Evolutionary conservation across 1,140 invertebrate genomes (phyloP), one percentile per base, ranked within the genome.

Genomic region (Lordiphosa clarofinis): DNA sequence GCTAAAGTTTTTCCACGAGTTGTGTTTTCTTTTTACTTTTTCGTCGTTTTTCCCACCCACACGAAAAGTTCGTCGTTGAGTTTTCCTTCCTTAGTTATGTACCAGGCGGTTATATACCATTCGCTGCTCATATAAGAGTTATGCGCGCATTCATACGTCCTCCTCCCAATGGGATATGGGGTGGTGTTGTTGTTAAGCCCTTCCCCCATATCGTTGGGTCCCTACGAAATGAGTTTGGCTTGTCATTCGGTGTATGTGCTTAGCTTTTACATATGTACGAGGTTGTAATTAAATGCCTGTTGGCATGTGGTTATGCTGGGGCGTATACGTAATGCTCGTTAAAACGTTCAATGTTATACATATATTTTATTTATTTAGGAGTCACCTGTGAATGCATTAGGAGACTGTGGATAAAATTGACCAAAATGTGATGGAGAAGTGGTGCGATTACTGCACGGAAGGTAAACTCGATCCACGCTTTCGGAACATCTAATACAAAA

Each of bases 51-150:
- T 56, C 38, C 43, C 58, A 56, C 72, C 78, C 76, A 64, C 76
- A 60, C 66, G 59, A 72, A 82, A 81, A 81, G 56, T 76, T 82
- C 50, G 75, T 82, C 71, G 76, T 68, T 71, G 57, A 67, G 38
- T 52, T 67, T n/a, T n/a, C n/a, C n/a, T 56, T 57, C 46, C 53
- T n/a, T 73, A 65, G 57, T 49, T 63, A 55, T 36, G 12, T 63
- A 47, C 28, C 35, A 19, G 37, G 3, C 33, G 28, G 44, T 57
- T 59, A 72, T 72, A 82, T 81, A 72, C 72, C 13, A 37, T 31
- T 6, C 54, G 36, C 38, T 13, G 54, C 56, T 72, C 74, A 73
- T 73, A 73, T 60, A 73, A 72, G 73, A 78, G 73, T 78, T 76
- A 76, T 64, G 58, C 67, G 55, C 73, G 54, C 73, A 74, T 65